These are phyloP conservation scores for Hemibagrus wyckioides DNA, from an alignment of 2,113 vertebrate species.

Conservation along the genomic window DNA sequence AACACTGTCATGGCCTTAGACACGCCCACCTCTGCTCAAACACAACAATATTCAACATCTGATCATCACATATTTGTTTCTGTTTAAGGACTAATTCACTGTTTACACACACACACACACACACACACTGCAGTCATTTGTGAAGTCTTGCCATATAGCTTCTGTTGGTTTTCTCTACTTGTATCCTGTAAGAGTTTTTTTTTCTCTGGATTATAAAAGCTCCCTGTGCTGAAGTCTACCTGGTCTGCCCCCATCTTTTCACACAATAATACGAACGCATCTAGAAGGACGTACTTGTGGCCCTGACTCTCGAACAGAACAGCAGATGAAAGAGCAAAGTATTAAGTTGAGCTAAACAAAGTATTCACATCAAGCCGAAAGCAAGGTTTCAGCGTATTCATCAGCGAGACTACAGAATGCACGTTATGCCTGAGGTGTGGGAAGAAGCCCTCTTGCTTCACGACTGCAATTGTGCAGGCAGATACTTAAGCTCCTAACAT, in stretches of 20 bases:
- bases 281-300: background rate
- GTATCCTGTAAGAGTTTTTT: background rate
- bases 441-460: background rate
- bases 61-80: background rate
- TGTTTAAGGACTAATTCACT: background rate
- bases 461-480: background rate
- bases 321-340: conserved; percentile 3
- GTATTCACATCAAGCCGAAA: background rate
- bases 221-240: background rate
- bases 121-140: background rate
- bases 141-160: background rate
- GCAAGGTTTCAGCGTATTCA: background rate
- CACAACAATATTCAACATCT: background rate
- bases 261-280: background rate
- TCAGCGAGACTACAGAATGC: background rate
- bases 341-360: conserved; percentile 1
- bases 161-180: background rate
- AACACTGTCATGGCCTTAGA: background rate
- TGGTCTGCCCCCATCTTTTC: background rate
- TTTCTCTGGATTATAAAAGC: background rate
- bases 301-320: conserved; percentile 8
- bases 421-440: background rate
- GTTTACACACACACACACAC: background rate
- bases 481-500: background rate
- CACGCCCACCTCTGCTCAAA: background rate